Evolutionary conservation across 2,113 vertebrate genomes (phyloP), one percentile per base, ranked within the genome.

Genomic region (Pluvianellus socialis): DNA sequence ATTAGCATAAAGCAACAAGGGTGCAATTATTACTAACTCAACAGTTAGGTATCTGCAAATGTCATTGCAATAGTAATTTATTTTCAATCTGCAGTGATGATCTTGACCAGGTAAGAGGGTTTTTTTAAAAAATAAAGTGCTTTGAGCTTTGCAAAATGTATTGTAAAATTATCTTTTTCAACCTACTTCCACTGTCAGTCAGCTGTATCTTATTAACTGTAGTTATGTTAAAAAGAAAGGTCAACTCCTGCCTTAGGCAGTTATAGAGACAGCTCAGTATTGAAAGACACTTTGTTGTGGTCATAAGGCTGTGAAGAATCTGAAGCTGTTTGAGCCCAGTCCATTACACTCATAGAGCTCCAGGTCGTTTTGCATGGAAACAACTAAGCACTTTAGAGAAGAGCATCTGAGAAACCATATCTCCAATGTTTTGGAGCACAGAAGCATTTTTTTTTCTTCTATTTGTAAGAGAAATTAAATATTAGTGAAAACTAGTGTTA

Each of bases 171-270:
- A 33, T 38, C 19, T 58, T 63, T 13, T 79, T 67, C 24, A 28
- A 1, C 24, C 14, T 35, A 0, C 5, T 76, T 44, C 45, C 6
- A 6, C 4, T 55, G 32, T 12, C 1, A 18, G 35, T 38, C 7
- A 67, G 42, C 15, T 75, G 5, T 42, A 7, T 10, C 38, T 70
- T 66, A 35, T 4, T 42, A 58, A 6, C 7, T 74, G 55, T 12
- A 45, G n/a, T 8, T 58, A 2, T 4, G 2, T 12, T 80, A 7
- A 19, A 56, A 8, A 10, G 44, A 38, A 56, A 53, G 53, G 19
- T 6, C 50, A 24, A 1, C 17, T 49, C 45, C 42, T 80, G 53
- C 53, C 2, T 1, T 11, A 5, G 3, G 2, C n/a, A 17, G 16
- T 21, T 50, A n/a, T 5, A 68, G 70, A 21, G 62, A 4, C 28